Conservation (phyloP, 1,140 invertebrate genomes). For the Micrasema longulum region DNA sequence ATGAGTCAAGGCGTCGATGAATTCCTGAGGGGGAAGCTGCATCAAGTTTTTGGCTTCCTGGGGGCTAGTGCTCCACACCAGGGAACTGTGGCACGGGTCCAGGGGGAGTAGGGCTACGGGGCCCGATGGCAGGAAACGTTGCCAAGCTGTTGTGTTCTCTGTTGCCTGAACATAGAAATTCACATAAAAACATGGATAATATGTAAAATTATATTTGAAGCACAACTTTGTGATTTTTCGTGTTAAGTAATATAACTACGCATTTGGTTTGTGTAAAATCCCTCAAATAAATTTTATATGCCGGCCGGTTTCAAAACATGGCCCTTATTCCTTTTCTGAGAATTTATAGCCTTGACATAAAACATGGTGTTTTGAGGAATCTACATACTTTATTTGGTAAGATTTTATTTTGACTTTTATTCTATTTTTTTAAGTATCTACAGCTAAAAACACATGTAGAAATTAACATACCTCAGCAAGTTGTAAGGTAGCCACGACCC, state of each 20-base stretch:
- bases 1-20: conserved; percentile 91
- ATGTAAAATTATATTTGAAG: too few relatives aligned
- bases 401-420: too few relatives aligned
- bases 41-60: conserved; percentile 81
- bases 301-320: too few relatives aligned
- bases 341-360: too few relatives aligned
- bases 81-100: conserved; percentile 79
- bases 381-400: too few relatives aligned
- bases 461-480: conserved; percentile 74
- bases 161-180: conserved; percentile 75
- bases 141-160: conserved; percentile 92
- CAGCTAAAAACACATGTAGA: background rate
- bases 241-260: too few relatives aligned
- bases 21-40: conserved; percentile 78
- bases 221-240: too few relatives aligned
- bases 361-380: too few relatives aligned
- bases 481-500: conserved; percentile 89
- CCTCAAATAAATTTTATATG: too few relatives aligned
- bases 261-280: too few relatives aligned
- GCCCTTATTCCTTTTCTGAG: too few relatives aligned
- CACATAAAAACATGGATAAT: too few relatives aligned
- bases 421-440: background rate
- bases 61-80: conserved; percentile 91
- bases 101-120: conserved; percentile 93
- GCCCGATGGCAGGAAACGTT: conserved; percentile 91